Percentiles rank a stretch among this genome's conserved stretches.
Conservation (phyloP, 2,888 invertebrate genomes). For the Andrena camellia region DNA sequence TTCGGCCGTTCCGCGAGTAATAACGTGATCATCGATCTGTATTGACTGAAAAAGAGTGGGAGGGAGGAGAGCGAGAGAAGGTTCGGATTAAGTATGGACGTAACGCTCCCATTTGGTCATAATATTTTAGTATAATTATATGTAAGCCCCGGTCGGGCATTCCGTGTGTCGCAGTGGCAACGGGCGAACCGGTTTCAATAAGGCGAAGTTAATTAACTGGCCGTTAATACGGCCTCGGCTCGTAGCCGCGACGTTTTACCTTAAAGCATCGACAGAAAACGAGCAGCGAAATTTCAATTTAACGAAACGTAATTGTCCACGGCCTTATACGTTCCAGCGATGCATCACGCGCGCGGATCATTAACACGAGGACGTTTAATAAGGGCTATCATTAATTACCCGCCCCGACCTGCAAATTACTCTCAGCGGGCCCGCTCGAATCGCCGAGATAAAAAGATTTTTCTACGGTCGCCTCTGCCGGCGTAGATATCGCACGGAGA, state of each 20-base stretch:
- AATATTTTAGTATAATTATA: conserved; percentile 78
- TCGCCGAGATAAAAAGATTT: conserved; percentile 37
- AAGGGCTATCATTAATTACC: conserved; percentile 76
- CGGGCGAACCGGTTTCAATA: conserved; percentile 80
- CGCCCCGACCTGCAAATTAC: conserved; percentile 43
- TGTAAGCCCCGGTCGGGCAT: conserved; percentile 60
- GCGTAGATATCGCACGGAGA: conserved; percentile 36
- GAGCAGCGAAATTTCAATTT: conserved; percentile 80
- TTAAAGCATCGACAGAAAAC: conserved; percentile 53
- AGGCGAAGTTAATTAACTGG: conserved; percentile 79
- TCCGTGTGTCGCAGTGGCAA: conserved; percentile 58
- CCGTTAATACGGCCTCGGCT: conserved; percentile 78
- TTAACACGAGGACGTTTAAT: conserved; percentile 79
- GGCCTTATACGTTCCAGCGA: conserved; percentile 68
- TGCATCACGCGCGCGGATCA: conserved; percentile 72
- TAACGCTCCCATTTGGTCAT: conserved; percentile 72
- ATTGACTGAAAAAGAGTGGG: background rate
- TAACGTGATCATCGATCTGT: conserved; percentile 8
- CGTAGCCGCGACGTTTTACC: conserved; percentile 57
- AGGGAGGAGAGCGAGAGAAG: background rate
- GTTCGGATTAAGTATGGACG: conserved; percentile 50
- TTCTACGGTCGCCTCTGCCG: conserved; percentile 34
- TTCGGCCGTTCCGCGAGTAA: conserved; percentile 3
- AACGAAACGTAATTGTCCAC: conserved; percentile 74
- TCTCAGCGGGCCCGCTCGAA: conserved; percentile 31